Evolutionary conservation across 2,888 invertebrate genomes (phyloP).

Genomic region (Neuroscelio doddi): DNA sequence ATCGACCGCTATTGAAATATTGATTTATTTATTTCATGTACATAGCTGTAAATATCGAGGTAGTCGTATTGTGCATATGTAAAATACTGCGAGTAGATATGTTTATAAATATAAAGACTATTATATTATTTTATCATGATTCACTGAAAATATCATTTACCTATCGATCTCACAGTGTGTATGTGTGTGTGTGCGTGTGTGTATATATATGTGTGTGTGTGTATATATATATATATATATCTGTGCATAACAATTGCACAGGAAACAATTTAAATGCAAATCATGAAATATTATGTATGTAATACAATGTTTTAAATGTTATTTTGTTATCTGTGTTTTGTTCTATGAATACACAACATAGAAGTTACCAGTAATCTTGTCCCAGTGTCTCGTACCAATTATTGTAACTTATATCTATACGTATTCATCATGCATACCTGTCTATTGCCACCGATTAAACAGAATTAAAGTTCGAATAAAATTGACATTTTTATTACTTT

Average conservation of each 20-base stretch:
- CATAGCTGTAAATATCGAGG: constrained; percentile 57
- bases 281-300: neutral
- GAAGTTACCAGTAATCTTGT: constrained; percentile 28
- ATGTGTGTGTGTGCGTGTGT: constrained; percentile 17
- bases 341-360: constrained; percentile 16
- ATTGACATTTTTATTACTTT: constrained; percentile 4
- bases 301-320: neutral
- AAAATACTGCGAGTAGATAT: constrained; percentile 50
- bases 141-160: constrained; percentile 23
- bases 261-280: neutral
- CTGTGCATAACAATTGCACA: constrained; percentile 8
- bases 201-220: constrained; percentile 20
- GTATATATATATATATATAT: no score
- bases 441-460: constrained; percentile 60
- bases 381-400: constrained; percentile 57
- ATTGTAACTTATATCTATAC: constrained; percentile 52
- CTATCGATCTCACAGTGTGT: constrained; percentile 50
- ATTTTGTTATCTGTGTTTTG: constrained; percentile 31
- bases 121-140: constrained; percentile 33
- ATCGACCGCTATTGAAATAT: constrained; percentile 30
- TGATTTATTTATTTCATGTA: constrained; percentile 63
- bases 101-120: constrained; percentile 33
- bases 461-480: constrained; percentile 49
- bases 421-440: constrained; percentile 55
- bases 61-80: constrained; percentile 53